Base-by-base conservation (phyloP, 2,797 vertebrate genomes). In the Pseudopleuronectes americanus region DNA sequence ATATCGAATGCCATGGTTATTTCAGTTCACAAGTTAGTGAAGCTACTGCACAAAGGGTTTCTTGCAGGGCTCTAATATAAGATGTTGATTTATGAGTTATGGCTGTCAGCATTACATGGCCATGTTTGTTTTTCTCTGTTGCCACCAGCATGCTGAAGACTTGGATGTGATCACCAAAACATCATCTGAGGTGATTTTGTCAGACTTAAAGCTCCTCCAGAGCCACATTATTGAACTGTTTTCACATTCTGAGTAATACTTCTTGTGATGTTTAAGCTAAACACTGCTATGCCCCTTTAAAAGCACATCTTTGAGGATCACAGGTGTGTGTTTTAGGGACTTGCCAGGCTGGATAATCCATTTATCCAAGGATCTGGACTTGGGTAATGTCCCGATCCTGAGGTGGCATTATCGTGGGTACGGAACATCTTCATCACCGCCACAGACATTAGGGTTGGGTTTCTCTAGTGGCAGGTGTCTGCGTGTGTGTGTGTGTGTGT, bases 391-490 rank as follows among this genome's bases (percentile, higher is more conserved):
- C 51, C 45, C 51, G 49, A 77, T 71, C 23, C 45, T 19, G 45
- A 67, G 59, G 53, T 9, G n/a, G 17, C 24, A 74, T 62, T 60
- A 57, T 33, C 7, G 5, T 4, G 38, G 8, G 41, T 60, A 75
- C 63, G 62, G 28, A 55, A 78, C 41, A 36, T 5, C 68, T 66
- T 68, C 54, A 80, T 71, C 79, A 55, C 62, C 17, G 31, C 60
- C 64, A 54, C 14, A 33, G 74, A 4, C 70, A 81, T 81, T 72
- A 67, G 64, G 49, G 45, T 47, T 8, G 61, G 71, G 62, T 4
- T 77, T 51, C 72, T 65, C n/a, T 47, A 12, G 59, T 23, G 64
- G 73, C 86, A 84, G 81, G 84, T 89, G 88, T 72, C 16, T 45
- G 45, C 21, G 41, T 59, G 64, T 61, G 49, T 26, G 49, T 57